Conservation (phyloP, 2,888 invertebrate genomes). For the Sarcophaga carnaria region DNA sequence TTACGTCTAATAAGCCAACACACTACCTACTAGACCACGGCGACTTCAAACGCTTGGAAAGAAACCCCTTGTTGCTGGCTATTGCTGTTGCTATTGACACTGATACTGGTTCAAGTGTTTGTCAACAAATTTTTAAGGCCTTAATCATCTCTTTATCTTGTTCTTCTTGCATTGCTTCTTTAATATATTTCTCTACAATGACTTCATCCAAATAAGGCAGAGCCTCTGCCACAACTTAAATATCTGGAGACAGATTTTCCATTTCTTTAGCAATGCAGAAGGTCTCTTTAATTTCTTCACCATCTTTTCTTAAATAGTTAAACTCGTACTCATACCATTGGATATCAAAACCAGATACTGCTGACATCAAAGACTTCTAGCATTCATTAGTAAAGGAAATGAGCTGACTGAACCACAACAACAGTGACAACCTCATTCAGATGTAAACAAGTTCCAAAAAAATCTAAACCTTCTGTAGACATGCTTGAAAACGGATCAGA, state of each 20-base stretch:
- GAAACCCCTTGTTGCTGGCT: conserved; percentile 38
- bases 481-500: too few species aligned
- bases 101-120: too few species aligned
- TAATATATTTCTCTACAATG: conserved; percentile 61
- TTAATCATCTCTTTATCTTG: conserved; percentile 47
- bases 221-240: conserved; percentile 66
- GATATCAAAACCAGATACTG: too few species aligned
- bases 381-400: too few species aligned
- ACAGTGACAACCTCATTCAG: too few species aligned
- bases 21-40: too few species aligned
- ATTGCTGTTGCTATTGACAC: not conserved
- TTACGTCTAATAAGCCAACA: too few species aligned
- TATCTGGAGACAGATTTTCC: conserved; percentile 67
- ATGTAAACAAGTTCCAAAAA: too few species aligned
- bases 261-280: conserved; percentile 11
- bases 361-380: too few species aligned
- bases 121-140: not conserved
- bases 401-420: too few species aligned
- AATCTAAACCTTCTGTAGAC: too few species aligned
- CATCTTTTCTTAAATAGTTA: conserved; percentile 34
- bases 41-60: conserved; percentile 38
- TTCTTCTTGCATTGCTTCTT: conserved; percentile 61
- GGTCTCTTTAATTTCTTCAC: conserved; percentile 48
- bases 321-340: too few species aligned
- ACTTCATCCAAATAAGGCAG: conserved; percentile 62